Evolutionary conservation across 2,888 invertebrate genomes (phyloP), one percentile per base, ranked within the genome.

Genomic region (Cotesia congregata): DNA sequence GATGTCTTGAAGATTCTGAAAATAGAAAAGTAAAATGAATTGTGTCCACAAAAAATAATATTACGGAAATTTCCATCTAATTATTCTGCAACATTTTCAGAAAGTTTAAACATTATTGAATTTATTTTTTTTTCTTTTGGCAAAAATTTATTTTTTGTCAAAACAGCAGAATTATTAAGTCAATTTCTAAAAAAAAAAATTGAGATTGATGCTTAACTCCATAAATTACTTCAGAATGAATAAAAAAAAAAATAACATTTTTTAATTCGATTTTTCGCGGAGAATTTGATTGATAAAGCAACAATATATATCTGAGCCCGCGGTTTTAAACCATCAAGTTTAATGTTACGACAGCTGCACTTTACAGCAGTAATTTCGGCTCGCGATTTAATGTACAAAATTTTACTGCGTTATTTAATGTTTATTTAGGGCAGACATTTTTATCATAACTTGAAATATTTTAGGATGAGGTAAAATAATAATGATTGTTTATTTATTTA

Each of bases 341-440:
- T 50, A 50, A 50, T 50, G 12, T 50, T 50, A 50, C 69, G 73
- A 73, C 77, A 77, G 77, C 69, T 77, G 77, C 68, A 77, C 69
- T 77, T 73, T 77, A 77, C 64, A 77, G 80, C 74, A 79, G 82
- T 83, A 80, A 85, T 85, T 85, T 83, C 82, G 80, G 76, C 79
- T 69, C 59, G 59, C 73, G 69, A 73, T 77, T 77, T 77, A 69
- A 77, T 69, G 72, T 64, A 69, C 59, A 30, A 70, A 61, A 67
- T 67, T 60, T 67, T 61, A 30, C 30, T 50, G n/a, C 70, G 59
- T 65, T 67, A 78, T 6, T n/a, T 17, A 3, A n/a, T 41, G 40
- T 15, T 15, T 17, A 7, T 15, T 41, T 9, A 20, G 6, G 39
- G 40, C 12, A 6, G 2, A 12, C 50, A 17, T 20, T 40, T 17